Evolutionary conservation across 2,797 vertebrate species (phyloP).

Genomic region (Falco biarmicus): DNA sequence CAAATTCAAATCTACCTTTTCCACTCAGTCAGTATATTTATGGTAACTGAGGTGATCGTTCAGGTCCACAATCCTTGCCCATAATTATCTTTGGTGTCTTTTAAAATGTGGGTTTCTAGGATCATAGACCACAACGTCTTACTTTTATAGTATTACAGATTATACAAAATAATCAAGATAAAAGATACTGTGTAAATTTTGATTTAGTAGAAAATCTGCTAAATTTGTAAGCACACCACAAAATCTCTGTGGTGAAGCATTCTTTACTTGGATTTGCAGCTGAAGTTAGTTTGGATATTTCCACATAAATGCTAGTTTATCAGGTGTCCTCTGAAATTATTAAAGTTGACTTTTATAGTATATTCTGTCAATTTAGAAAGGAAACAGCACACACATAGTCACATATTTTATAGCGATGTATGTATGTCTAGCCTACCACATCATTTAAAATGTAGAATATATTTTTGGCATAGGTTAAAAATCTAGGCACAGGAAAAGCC

Average conservation of each 20-base stretch:
- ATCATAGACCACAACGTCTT: neutral
- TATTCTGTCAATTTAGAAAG: conserved; percentile 3
- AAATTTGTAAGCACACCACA: neutral
- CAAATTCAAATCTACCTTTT: neutral
- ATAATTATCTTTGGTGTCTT: neutral
- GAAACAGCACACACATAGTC: neutral
- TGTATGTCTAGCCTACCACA: neutral
- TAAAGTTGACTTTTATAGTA: neutral
- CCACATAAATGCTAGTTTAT: neutral
- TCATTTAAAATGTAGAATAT: neutral
- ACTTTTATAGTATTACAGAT: neutral
- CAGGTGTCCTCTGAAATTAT: neutral
- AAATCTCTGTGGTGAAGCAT: neutral
- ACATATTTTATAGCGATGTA: neutral
- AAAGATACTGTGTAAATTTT: neutral
- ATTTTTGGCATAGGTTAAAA: neutral
- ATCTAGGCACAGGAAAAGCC: neutral
- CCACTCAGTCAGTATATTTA: neutral
- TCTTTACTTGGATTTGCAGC: neutral
- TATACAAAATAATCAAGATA: neutral
- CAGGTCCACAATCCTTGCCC: neutral
- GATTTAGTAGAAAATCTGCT: neutral
- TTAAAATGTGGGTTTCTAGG: neutral
- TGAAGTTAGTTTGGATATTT: neutral
- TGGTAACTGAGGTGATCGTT: neutral